Percentiles rank a stretch among this genome's conserved stretches.
phyloP scores from a whole-genome alignment of 2,888 invertebrate species.

The Stenichneumon culpator region DNA sequence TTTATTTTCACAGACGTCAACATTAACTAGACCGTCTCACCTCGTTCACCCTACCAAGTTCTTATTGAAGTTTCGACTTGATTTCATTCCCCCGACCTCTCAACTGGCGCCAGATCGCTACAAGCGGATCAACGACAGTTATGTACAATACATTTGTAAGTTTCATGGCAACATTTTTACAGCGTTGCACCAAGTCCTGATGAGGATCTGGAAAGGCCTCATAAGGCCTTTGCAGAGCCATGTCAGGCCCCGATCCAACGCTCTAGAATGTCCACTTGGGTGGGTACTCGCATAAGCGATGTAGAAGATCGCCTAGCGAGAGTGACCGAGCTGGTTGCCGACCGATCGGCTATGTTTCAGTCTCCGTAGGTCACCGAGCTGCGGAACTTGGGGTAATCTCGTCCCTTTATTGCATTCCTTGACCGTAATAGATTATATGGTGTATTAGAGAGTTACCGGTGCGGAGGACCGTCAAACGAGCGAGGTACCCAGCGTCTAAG shows the following conservation, averaged over 20 bases:
- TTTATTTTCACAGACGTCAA: too few relatives aligned
- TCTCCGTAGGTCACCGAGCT: not conserved
- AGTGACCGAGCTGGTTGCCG: not conserved
- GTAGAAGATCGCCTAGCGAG: not conserved
- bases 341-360: not conserved
- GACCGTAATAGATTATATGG: constrained; percentile 6
- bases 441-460: constrained; percentile 7
- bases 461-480: constrained; percentile 21
- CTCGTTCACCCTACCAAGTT: not conserved
- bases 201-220: too few relatives aligned
- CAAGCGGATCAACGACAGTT: not conserved
- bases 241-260: too few relatives aligned
- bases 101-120: not conserved
- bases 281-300: not conserved
- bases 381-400: not conserved
- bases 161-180: not conserved
- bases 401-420: constrained; percentile 12
- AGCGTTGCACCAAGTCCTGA: not conserved
- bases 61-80: not conserved
- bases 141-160: not conserved
- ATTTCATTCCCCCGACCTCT: not conserved
- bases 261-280: too few relatives aligned
- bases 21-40: too few relatives aligned
- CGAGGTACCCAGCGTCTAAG: constrained; percentile 21
- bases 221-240: too few relatives aligned